Conservation (phyloP, 2,113 vertebrate genomes). For the Cinclus mexicanus region DNA sequence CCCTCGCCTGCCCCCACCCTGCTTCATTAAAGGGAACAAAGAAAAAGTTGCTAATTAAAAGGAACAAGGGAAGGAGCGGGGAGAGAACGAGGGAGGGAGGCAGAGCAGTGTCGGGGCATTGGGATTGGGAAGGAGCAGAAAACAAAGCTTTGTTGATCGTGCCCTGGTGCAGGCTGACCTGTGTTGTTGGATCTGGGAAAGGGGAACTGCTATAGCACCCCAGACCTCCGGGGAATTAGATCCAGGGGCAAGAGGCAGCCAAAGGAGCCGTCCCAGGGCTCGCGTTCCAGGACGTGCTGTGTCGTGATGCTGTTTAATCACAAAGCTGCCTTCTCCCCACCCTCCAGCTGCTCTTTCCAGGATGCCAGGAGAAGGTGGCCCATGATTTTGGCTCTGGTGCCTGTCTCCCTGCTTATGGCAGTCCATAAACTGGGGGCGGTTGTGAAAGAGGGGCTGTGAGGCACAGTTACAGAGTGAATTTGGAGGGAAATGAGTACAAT, state of each 20-base stretch:
- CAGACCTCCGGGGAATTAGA: neutral
- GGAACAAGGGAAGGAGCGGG: neutral
- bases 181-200: neutral
- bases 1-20: conserved; percentile 4
- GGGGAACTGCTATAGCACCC: neutral
- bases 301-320: accelerated
- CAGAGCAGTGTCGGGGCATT: neutral
- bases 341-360: neutral
- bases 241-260: neutral
- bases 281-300: neutral
- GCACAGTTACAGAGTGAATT: accelerated
- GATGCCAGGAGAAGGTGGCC: neutral
- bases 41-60: conserved; percentile 63
- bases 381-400: accelerated
- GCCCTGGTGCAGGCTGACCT: neutral
- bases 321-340: neutral
- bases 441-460: neutral
- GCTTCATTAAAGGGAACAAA: conserved; percentile 65
- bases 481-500: neutral
- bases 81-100: neutral
- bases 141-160: accelerated
- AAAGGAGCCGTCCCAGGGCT: accelerated
- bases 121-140: neutral
- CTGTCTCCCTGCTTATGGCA: neutral
- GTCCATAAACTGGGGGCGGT: neutral